Percentiles rank a stretch among this genome's conserved stretches.
phyloP scores from a whole-genome alignment of 1,140 invertebrate genomes.

The Drosophila lacertosa region DNA sequence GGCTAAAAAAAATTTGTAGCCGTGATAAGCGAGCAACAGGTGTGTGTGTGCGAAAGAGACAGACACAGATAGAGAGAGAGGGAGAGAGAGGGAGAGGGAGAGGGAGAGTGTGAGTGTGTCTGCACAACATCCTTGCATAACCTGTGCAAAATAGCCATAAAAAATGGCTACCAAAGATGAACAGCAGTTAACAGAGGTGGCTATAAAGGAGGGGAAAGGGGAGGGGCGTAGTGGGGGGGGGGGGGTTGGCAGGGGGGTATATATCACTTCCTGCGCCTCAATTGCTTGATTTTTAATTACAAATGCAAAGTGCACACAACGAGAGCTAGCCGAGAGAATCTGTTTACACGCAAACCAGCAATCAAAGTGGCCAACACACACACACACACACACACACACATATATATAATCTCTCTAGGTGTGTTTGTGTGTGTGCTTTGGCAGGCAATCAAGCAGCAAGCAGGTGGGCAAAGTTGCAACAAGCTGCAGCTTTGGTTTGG shows the following conservation, averaged over 20 bases:
- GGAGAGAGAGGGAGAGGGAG: neutral
- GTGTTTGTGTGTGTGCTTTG: conserved; percentile 17
- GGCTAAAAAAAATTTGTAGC: conserved; percentile 42
- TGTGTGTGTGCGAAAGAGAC: neutral
- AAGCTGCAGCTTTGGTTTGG: conserved; percentile 50
- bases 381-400: no score
- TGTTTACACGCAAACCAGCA: conserved; percentile 57
- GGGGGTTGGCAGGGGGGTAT: conserved; percentile 6
- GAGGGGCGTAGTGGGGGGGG: no score
- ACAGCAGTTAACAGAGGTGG: neutral
- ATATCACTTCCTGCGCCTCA: conserved; percentile 78
- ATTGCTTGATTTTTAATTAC: conserved; percentile 82
- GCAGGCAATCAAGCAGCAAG: conserved; percentile 43
- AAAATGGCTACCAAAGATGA: conserved; percentile 20
- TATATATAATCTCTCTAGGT: neutral
- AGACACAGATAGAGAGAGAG: no score
- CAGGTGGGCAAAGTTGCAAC: conserved; percentile 38
- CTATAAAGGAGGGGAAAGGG: neutral
- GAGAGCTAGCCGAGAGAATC: conserved; percentile 33
- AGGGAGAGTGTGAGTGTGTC: neutral
- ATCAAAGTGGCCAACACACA: conserved; percentile 19
- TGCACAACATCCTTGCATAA: conserved; percentile 44
- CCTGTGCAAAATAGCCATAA: conserved; percentile 17
- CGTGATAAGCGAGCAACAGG: conserved; percentile 43
- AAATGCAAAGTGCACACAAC: conserved; percentile 75